Conservation (phyloP, 2,113 vertebrate species). For the Scolopax mira region DNA sequence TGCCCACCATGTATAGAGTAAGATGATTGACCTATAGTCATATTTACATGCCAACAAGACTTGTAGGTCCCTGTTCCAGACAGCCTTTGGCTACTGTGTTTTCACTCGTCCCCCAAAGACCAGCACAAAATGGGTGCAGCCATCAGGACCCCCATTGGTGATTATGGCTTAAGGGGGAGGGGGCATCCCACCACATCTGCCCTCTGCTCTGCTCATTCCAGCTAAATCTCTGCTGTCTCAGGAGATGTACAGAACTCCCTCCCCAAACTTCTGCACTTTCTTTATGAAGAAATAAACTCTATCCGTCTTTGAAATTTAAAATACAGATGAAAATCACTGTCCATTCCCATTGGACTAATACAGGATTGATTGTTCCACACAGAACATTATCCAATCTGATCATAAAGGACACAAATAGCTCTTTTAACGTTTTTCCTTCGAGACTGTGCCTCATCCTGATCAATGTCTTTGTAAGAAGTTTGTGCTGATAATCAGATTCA, state of each 20-base stretch:
- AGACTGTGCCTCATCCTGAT: background rate
- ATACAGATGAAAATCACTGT: conserved; percentile 10
- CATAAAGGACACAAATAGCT: background rate
- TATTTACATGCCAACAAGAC: background rate
- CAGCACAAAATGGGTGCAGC: background rate
- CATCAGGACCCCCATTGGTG: background rate
- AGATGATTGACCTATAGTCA: background rate
- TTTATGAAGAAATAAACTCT: background rate
- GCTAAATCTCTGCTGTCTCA: background rate
- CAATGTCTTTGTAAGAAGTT: background rate
- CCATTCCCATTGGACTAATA: background rate
- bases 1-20: background rate
- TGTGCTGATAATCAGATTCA: background rate
- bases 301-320: conserved; percentile 8
- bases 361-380: background rate
- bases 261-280: background rate
- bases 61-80: background rate
- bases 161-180: background rate
- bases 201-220: background rate
- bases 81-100: background rate
- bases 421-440: background rate
- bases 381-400: background rate
- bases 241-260: conserved; percentile 4
- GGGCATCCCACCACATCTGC: background rate
- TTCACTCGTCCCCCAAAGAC: background rate